Evolutionary conservation across 2,113 vertebrate genomes (phyloP).

Genomic region (Nematolebias whitei): DNA sequence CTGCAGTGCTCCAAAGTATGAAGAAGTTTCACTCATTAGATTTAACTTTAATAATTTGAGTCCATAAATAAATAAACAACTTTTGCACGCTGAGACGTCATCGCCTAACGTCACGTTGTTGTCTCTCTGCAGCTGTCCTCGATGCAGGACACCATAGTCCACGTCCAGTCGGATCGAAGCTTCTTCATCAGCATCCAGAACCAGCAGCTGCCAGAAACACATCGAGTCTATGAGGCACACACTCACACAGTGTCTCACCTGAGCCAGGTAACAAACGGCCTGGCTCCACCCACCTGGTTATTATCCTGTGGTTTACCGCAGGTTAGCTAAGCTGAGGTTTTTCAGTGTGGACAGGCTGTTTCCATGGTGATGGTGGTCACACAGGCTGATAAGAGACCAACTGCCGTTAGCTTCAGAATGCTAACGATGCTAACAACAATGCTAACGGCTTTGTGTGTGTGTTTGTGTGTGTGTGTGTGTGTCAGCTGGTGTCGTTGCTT

Average conservation of each 20-base stretch:
- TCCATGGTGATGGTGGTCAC: neutral
- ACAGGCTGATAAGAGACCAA: no score
- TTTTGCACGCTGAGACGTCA: no score
- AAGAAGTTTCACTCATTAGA: no score
- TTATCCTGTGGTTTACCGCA: neutral
- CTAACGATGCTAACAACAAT: slow-evolving; percentile 5
- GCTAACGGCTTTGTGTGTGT: neutral
- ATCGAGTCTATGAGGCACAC: slow-evolving; percentile 3
- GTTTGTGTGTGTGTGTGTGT: slow-evolving; percentile 8
- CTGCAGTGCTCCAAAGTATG: slow-evolving; percentile 31
- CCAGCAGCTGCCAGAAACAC: neutral
- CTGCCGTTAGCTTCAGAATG: neutral
- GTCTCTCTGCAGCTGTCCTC: slow-evolving; percentile 19
- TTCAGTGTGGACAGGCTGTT: neutral
- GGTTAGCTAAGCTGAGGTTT: no score
- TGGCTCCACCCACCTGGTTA: neutral
- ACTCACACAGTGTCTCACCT: neutral
- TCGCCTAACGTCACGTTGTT: neutral
- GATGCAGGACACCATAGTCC: slow-evolving; percentile 25
- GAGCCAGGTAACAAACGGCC: slow-evolving; percentile 1
- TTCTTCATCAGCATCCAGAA: slow-evolving; percentile 14
- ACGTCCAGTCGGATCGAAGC: neutral
- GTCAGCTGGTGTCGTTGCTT: slow-evolving; percentile 28
- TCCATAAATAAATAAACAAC: no score
- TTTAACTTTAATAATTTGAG: no score